Base-by-base conservation (phyloP, 2,888 invertebrate species). In the Busseola fusca region DNA sequence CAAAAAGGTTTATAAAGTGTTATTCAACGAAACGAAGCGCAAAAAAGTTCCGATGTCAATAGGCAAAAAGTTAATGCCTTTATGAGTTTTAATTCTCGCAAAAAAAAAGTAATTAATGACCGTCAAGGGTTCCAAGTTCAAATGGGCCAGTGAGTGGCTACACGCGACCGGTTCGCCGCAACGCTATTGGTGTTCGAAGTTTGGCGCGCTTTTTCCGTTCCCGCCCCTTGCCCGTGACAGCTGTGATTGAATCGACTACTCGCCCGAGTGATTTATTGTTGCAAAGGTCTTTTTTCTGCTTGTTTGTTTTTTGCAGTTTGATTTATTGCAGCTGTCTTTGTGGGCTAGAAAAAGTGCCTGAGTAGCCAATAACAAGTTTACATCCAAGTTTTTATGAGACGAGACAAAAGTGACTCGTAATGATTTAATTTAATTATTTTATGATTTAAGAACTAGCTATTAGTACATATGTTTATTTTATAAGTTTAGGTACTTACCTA, bases 191-290 rank as follows among this genome's bases (percentile, higher is more conserved):
- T 91, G 92, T 93, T 93, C 87, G 87, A 92, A 92, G 89, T 93
- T 94, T 94, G 91, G 92, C 94, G 95, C 94, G 94, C 92, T 93
- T 95, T 94, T 93, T 92, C 88, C 83, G 94, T 92, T 86, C 91
- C 94, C 95, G 95, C 95, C 95, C 95, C 92, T 89, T 87, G 84
- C 79, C 84, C 91, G 90, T 93, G 93, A 93, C 95, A 94, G 95
- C 92, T 93, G 93, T 93, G 94, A 94, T 93, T 94, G 93, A 94
- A 94, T 93, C 91, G 91, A 87, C 87, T 88, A 82, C 88, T 87
- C 88, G 89, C 82, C 84, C 90, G 92, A 93, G 88, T 95, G 94
- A 95, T 95, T 95, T 95, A 95, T 94, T 91, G 90, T 88, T 86
- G 80, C 86, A 88, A 89, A 89, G 87, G 87, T 83, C 72, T 83